A percentile compares a stretch with the other conserved stretches of the same genome.
These are phyloP conservation scores for Desoria tigrina DNA, from an alignment of 2,888 invertebrate genomes.

Conservation along the genomic window DNA sequence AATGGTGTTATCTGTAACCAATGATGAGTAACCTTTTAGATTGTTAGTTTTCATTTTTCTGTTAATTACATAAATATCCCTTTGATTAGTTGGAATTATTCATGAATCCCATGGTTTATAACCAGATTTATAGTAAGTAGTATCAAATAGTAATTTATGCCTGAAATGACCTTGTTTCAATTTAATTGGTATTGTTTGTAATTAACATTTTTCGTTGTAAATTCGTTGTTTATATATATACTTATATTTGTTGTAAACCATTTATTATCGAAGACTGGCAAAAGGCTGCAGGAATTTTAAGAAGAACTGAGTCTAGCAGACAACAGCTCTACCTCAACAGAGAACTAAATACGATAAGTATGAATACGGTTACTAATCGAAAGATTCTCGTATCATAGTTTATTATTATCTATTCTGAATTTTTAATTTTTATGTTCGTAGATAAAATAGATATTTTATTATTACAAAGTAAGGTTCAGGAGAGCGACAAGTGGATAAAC, in stretches of 20 bases:
- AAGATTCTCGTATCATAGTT: conserved; percentile 10
- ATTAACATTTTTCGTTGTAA: conserved; percentile 14
- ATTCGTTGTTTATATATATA: conserved; percentile 24
- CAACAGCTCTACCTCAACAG: conserved; percentile 52
- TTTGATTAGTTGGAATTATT: too few species aligned
- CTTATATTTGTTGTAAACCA: too few species aligned
- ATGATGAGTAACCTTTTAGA: neutral
- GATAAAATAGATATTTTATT: neutral
- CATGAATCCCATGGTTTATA: too few species aligned
- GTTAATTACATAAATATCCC: too few species aligned
- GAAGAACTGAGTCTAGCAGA: conserved; percentile 29
- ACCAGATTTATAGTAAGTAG: too few species aligned
- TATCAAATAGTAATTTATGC: too few species aligned
- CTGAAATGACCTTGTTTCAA: too few species aligned
- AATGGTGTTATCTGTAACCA: conserved; percentile 18
- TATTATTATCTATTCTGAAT: neutral
- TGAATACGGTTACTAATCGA: conserved; percentile 3
- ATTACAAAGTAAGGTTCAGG: neutral
- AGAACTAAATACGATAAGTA: conserved; percentile 6
- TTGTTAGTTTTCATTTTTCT: too few species aligned
- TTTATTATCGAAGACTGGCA: conserved; percentile 46
- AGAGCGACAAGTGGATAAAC: conserved; percentile 3
- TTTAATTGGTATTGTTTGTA: conserved; percentile 2
- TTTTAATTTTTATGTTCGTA: neutral
- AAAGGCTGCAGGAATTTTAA: conserved; percentile 42